phyloP scores from a whole-genome alignment of 2,888 invertebrate species.

The Caenorhabditis uteleia region DNA sequence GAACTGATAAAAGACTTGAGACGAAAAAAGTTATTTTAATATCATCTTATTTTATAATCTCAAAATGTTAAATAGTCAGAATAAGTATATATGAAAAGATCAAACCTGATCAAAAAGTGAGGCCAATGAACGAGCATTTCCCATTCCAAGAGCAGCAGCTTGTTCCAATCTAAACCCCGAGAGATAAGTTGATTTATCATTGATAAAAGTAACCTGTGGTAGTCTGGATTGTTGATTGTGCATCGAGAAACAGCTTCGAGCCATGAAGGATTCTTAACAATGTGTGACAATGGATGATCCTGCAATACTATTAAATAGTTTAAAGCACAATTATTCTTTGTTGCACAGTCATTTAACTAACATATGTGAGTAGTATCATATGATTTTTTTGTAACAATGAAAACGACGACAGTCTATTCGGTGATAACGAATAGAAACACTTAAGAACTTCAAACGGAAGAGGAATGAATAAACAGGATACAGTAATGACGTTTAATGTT shows the following conservation, averaged over 20 bases:
- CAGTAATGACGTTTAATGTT: too few species aligned
- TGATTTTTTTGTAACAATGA: too few species aligned
- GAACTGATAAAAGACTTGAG: slow-evolving; percentile 14
- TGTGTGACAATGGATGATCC: slow-evolving; percentile 45
- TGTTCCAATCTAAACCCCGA: slow-evolving; percentile 59
- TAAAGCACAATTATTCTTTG: slow-evolving; percentile 8
- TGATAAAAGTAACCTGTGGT: slow-evolving; percentile 34
- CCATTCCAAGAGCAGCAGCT: slow-evolving; percentile 65
- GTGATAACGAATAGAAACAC: slow-evolving; percentile 19
- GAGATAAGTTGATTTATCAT: not conserved
- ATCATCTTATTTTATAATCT: too few species aligned
- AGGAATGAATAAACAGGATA: too few species aligned
- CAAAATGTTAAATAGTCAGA: too few species aligned
- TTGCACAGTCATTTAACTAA: slow-evolving; percentile 22
- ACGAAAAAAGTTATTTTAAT: too few species aligned
- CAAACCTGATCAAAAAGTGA: slow-evolving; percentile 56
- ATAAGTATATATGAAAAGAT: too few species aligned
- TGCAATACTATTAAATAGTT: slow-evolving; percentile 19
- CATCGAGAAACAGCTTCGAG: slow-evolving; percentile 50
- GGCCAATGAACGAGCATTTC: slow-evolving; percentile 63
- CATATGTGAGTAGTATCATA: too few species aligned
- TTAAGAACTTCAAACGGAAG: too few species aligned
- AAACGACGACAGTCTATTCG: too few species aligned
- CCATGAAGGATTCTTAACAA: slow-evolving; percentile 53
- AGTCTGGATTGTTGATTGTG: slow-evolving; percentile 65